Percentiles rank a stretch among this genome's conserved stretches.
Conservation (phyloP, 2,797 vertebrate genomes). For the Nasua narica region DNA sequence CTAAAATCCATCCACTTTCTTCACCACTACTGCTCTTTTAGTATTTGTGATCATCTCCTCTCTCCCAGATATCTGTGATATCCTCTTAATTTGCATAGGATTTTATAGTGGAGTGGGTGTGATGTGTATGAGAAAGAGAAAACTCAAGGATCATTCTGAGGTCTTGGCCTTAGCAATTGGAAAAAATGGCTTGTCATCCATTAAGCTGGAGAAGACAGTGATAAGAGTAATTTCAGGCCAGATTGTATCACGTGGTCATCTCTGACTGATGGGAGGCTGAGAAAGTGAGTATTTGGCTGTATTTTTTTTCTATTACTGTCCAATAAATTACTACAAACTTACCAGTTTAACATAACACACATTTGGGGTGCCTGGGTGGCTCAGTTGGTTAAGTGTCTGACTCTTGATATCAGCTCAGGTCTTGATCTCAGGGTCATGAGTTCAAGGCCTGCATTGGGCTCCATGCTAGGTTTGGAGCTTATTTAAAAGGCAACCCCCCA, state of each 20-base stretch:
- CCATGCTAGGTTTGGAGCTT: not conserved
- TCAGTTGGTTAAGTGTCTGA: not conserved
- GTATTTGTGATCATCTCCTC: not conserved
- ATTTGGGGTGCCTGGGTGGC: not conserved
- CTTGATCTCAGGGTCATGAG: not conserved
- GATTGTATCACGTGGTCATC: not conserved
- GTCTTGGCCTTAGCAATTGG: not conserved
- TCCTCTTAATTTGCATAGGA: not conserved
- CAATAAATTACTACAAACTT: not conserved
- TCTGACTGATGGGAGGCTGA: not conserved
- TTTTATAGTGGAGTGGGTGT: not conserved
- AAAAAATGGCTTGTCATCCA: constrained; percentile 13
- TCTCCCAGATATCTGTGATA: constrained; percentile 7
- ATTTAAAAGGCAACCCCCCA: not conserved
- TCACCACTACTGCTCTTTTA: not conserved
- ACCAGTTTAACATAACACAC: not conserved
- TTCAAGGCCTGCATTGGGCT: not conserved
- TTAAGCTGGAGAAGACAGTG: not conserved
- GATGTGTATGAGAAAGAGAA: constrained; percentile 6
- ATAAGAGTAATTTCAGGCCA: not conserved
- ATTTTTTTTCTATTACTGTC: not conserved
- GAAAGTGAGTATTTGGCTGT: not conserved
- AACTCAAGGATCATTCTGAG: not conserved
- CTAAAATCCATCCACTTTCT: not conserved
- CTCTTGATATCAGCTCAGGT: not conserved